These are phyloP conservation scores for Habroteleia sp. DNA, from an alignment of 2,888 invertebrate species.

Conservation along the genomic window DNA sequence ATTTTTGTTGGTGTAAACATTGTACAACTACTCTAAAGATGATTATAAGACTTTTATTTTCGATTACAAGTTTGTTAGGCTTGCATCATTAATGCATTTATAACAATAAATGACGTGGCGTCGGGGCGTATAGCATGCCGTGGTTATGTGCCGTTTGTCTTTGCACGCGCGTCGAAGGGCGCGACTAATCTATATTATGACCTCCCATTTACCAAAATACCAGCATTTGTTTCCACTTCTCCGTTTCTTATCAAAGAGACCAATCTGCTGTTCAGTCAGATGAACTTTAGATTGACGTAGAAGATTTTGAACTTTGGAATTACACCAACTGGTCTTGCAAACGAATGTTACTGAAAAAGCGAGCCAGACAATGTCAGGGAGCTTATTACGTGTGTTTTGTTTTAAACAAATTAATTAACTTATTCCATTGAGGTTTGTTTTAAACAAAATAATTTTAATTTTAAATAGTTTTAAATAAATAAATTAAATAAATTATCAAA, in stretches of 20 bases:
- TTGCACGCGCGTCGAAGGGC: conserved; percentile 63
- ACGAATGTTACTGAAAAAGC: conserved; percentile 1
- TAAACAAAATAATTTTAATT: no score
- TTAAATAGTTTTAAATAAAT: no score
- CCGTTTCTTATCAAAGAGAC: conserved; percentile 32
- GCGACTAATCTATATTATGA: conserved; percentile 64
- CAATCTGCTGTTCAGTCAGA: conserved; percentile 17
- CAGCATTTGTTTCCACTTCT: conserved; percentile 41
- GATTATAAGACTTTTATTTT: no score
- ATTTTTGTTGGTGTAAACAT: no score
- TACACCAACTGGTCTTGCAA: conserved; percentile 12
- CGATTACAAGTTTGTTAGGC: no score
- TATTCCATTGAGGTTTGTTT: conserved; percentile 20
- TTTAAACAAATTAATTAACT: no score
- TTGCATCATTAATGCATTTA: conserved; percentile 56
- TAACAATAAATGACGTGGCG: conserved; percentile 58
- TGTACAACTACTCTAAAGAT: no score
- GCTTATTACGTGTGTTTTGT: conserved; percentile 23
- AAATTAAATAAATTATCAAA: no score
- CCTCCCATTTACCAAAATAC: conserved; percentile 63
- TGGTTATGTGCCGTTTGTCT: conserved; percentile 63
- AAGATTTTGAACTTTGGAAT: conserved; percentile 18
- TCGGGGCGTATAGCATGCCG: conserved; percentile 48
- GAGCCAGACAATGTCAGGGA: conserved; percentile 6
- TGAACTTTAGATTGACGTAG: conserved; percentile 45